phyloP scores from a whole-genome alignment of 2,888 invertebrate genomes.

The Cantharis nigra region DNA sequence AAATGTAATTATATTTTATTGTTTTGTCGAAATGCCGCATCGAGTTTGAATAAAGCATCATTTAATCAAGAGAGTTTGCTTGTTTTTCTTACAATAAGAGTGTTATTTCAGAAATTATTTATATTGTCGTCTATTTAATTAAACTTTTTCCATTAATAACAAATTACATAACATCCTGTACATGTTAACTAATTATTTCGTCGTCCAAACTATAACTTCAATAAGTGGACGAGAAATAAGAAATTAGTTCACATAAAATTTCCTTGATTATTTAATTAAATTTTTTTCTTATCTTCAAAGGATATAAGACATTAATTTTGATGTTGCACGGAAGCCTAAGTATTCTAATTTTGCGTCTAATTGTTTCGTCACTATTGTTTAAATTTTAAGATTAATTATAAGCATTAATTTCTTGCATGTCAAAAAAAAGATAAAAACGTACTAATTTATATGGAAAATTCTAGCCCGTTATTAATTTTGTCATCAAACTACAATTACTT shows the following conservation, averaged over 20 bases:
- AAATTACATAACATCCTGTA: background rate
- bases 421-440: slow-evolving; percentile 18
- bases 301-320: slow-evolving; percentile 16
- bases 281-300: background rate
- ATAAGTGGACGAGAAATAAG: background rate
- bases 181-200: background rate
- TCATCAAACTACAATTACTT: background rate
- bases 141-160: background rate
- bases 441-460: slow-evolving; percentile 9
- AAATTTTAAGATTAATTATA: slow-evolving; percentile 18
- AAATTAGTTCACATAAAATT: slow-evolving; percentile 1
- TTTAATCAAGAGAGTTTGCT: slow-evolving; percentile 45
- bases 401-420: slow-evolving; percentile 19
- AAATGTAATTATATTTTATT: slow-evolving; percentile 56
- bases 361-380: slow-evolving; percentile 28
- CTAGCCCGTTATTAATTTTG: background rate
- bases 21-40: slow-evolving; percentile 52
- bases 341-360: slow-evolving; percentile 24
- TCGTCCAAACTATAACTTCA: background rate
- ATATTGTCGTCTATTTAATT: slow-evolving; percentile 1
- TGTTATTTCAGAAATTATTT: slow-evolving; percentile 23
- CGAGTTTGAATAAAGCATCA: slow-evolving; percentile 48
- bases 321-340: slow-evolving; percentile 17
- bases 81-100: slow-evolving; percentile 16
- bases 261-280: background rate